Conservation (phyloP, 2,113 vertebrate species). For the Eolophus roseicapilla region DNA sequence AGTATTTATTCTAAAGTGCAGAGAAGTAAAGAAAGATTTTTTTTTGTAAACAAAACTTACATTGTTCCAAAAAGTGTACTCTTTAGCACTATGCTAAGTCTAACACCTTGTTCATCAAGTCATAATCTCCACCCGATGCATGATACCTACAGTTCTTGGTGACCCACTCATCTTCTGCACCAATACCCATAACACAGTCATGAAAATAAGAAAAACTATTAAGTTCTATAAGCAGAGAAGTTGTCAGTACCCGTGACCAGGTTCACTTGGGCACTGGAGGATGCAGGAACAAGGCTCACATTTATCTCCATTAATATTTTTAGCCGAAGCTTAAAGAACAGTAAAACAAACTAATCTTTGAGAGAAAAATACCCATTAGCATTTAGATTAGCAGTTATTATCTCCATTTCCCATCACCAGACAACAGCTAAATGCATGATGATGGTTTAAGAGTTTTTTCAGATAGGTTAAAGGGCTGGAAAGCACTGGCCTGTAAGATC, state of each 20-base stretch:
- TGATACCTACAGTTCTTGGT: not conserved
- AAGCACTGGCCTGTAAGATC: not conserved
- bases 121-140: not conserved
- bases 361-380: constrained; percentile 42
- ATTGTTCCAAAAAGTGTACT: not conserved
- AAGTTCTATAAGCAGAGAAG: not conserved
- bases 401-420: constrained; percentile 17
- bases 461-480: not conserved
- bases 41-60: not conserved
- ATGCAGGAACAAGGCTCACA: not conserved
- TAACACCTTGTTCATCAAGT: not conserved
- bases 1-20: not conserved
- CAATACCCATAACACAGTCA: not conserved
- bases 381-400: constrained; percentile 44
- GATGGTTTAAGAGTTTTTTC: not conserved
- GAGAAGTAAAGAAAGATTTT: not conserved
- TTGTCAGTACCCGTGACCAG: not conserved
- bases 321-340: not conserved
- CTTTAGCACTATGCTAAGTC: not conserved
- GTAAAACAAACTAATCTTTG: not conserved
- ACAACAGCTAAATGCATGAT: not conserved
- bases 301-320: not conserved
- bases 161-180: not conserved
- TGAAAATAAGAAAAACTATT: not conserved
- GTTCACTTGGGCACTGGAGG: not conserved